phyloP scores from a whole-genome alignment of 2,113 vertebrate genomes.

The Apaloderma vittatum region DNA sequence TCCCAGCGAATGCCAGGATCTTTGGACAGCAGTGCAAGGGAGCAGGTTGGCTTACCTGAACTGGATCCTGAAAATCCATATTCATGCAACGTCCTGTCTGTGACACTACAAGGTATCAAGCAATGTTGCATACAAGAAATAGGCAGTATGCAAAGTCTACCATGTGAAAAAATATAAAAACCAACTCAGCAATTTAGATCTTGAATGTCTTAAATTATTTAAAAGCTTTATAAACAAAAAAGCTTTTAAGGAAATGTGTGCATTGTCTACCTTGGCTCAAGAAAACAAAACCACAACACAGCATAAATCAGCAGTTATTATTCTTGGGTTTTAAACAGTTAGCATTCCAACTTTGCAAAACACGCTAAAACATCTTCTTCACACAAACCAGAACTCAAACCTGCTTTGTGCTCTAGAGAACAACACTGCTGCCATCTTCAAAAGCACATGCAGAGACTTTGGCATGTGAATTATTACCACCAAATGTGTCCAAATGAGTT shows the following conservation, averaged over 20 bases:
- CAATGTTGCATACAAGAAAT: background rate
- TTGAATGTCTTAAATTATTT: background rate
- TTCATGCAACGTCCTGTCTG: background rate
- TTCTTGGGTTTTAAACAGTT: background rate
- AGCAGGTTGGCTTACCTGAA: background rate
- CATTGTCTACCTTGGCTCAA: background rate
- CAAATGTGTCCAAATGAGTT: background rate
- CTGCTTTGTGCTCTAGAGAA: background rate
- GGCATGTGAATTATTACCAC: background rate
- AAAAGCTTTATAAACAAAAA: slow-evolving; percentile 14
- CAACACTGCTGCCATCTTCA: background rate
- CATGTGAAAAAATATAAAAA: background rate
- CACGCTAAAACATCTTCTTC: background rate
- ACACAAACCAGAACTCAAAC: background rate
- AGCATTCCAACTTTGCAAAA: background rate
- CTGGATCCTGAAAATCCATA: background rate
- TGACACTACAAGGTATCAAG: rapidly evolving
- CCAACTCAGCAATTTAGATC: background rate
- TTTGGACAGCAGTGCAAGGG: background rate
- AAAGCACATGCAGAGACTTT: background rate
- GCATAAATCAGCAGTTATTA: background rate
- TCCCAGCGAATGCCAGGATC: background rate
- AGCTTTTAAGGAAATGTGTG: background rate
- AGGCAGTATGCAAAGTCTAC: background rate
- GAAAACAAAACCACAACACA: background rate